A percentile compares a stretch with the other conserved stretches of the same genome.
Conservation (phyloP, 2,797 vertebrate genomes). For the Diglossa cyanea region DNA sequence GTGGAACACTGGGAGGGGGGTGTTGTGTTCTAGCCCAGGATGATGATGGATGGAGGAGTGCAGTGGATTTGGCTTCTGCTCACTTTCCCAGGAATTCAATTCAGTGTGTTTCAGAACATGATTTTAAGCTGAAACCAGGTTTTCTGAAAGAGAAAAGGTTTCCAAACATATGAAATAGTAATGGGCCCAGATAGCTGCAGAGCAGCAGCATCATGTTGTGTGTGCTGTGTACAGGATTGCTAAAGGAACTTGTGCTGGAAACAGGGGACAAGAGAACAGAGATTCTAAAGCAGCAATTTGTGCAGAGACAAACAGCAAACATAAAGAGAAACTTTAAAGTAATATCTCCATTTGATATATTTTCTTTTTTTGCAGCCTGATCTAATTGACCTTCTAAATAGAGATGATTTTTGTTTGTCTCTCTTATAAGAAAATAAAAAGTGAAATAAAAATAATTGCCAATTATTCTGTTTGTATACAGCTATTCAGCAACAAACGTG, state of each 20-base stretch:
- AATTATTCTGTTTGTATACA: not conserved
- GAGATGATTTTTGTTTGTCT: not conserved
- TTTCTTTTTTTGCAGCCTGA: not conserved
- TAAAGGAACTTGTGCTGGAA: not conserved
- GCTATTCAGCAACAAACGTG: not conserved
- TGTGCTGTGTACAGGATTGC: not conserved
- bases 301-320: not conserved
- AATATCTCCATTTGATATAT: not conserved
- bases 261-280: not conserved
- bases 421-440: not conserved
- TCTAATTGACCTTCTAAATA: not conserved
- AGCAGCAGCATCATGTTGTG: fast-evolving
- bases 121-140: not conserved
- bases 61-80: not conserved
- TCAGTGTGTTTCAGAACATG: not conserved
- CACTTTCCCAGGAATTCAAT: not conserved
- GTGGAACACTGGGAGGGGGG: fast-evolving
- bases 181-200: not conserved
- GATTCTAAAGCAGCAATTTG: not conserved
- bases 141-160: not conserved
- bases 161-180: fast-evolving
- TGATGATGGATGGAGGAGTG: not conserved
- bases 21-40: not conserved
- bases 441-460: not conserved
- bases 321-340: not conserved